These are phyloP conservation scores for Gallinago jamesoni DNA, from an alignment of 2,113 vertebrate species.

Conservation along the genomic window DNA sequence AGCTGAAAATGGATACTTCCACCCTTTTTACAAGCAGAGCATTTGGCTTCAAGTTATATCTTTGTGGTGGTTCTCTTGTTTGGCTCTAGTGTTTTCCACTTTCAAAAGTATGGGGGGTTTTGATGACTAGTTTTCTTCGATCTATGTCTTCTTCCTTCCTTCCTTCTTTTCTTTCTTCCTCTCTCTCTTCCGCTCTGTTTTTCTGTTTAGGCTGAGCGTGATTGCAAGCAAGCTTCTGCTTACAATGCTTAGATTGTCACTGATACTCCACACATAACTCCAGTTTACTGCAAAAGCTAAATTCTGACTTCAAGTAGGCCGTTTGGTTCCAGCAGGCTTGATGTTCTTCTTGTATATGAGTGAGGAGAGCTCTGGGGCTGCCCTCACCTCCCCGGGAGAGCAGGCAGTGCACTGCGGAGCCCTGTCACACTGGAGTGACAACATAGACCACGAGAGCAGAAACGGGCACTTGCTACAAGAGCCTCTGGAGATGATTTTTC, in stretches of 20 bases:
- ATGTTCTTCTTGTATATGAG: accelerated
- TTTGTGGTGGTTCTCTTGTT: not conserved
- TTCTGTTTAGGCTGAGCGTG: not conserved
- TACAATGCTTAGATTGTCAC: not conserved
- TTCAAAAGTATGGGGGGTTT: not conserved
- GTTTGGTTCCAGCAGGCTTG: not conserved
- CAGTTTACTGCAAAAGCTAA: not conserved
- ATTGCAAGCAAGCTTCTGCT: not conserved
- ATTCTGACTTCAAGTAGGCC: not conserved
- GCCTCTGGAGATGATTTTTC: not conserved
- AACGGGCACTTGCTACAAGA: not conserved
- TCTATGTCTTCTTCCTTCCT: not conserved
- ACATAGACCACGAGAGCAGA: accelerated
- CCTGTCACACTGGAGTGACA: not conserved
- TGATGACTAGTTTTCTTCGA: not conserved
- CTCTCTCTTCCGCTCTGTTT: not conserved
- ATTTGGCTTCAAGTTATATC: not conserved
- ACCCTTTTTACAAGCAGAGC: not conserved
- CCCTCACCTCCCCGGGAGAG: not conserved
- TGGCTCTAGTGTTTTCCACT: not conserved
- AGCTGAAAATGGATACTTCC: not conserved
- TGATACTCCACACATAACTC: not conserved
- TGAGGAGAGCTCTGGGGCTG: not conserved
- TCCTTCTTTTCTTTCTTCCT: not conserved
- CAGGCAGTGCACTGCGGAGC: not conserved